Conservation (phyloP, 2,888 invertebrate species). For the Tuta absoluta region DNA sequence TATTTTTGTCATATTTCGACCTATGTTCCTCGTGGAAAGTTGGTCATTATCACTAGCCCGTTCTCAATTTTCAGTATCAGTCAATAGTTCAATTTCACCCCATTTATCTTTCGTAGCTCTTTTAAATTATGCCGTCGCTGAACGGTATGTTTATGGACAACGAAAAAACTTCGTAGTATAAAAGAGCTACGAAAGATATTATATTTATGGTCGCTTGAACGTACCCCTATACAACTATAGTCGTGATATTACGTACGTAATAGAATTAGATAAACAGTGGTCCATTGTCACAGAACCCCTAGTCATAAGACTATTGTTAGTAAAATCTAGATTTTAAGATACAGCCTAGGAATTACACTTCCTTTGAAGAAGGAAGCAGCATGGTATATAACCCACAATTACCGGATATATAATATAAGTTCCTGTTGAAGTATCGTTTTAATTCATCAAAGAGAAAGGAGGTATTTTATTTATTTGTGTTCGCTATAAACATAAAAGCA, state of each 20-base stretch:
- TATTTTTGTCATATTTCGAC: too few species aligned
- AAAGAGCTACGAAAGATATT: too few species aligned
- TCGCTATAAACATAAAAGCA: not conserved
- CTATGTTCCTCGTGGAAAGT: too few species aligned
- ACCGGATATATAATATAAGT: not conserved
- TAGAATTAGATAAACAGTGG: not conserved
- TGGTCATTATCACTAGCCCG: too few species aligned
- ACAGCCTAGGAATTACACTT: not conserved
- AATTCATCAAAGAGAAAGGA: conserved; percentile 3
- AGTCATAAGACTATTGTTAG: not conserved
- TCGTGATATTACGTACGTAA: not conserved
- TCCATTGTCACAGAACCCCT: not conserved
- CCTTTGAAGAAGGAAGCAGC: not conserved
- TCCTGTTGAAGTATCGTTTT: not conserved
- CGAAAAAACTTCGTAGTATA: too few species aligned
- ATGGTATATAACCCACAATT: not conserved
- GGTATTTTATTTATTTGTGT: not conserved
- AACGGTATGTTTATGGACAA: too few species aligned
- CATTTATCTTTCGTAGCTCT: too few species aligned
- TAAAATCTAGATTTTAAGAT: not conserved
- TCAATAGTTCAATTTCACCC: too few species aligned
- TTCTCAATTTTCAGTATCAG: too few species aligned
- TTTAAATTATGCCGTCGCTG: too few species aligned
- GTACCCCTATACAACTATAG: too few species aligned
- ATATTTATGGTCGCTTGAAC: too few species aligned